A percentile compares a stretch with the other conserved stretches of the same genome.
Evolutionary conservation across 2,888 invertebrate genomes (phyloP).

Genomic region (Pseudoips prasinana): DNA sequence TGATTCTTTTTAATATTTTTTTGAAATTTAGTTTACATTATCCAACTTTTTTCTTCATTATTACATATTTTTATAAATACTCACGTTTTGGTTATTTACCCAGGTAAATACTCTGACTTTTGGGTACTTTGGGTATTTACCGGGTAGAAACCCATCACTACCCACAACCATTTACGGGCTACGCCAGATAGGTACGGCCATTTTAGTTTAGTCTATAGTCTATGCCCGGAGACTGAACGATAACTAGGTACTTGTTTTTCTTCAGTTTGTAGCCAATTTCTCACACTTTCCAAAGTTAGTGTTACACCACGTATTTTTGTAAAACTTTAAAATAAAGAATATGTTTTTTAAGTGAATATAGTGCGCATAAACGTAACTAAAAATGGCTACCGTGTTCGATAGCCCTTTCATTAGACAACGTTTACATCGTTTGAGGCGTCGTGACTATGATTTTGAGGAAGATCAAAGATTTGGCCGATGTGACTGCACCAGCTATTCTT

Average conservation of each 20-base stretch:
- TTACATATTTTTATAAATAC: no score
- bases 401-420: slow-evolving; percentile 83
- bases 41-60: no score
- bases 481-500: slow-evolving; percentile 85
- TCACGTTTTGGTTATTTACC: no score
- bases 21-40: no score
- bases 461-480: slow-evolving; percentile 84
- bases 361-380: slow-evolving; percentile 35
- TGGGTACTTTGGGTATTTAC: no score
- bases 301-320: slow-evolving; percentile 13
- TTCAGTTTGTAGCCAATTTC: slow-evolving; percentile 29
- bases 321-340: slow-evolving; percentile 19
- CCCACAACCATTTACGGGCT: no score
- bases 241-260: slow-evolving; percentile 33
- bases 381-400: slow-evolving; percentile 85
- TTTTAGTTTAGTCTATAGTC: no score
- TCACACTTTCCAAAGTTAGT: slow-evolving; percentile 31
- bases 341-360: slow-evolving; percentile 37
- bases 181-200: no score
- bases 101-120: no score
- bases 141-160: no score
- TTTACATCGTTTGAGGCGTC: slow-evolving; percentile 80
- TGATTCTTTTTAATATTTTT: no score
- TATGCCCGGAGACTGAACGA: slow-evolving; percentile 7
- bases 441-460: slow-evolving; percentile 82